A percentile compares a stretch with the other conserved stretches of the same genome.
Evolutionary conservation across 2,888 invertebrate genomes (phyloP).

Genomic region (Pammene aurita): DNA sequence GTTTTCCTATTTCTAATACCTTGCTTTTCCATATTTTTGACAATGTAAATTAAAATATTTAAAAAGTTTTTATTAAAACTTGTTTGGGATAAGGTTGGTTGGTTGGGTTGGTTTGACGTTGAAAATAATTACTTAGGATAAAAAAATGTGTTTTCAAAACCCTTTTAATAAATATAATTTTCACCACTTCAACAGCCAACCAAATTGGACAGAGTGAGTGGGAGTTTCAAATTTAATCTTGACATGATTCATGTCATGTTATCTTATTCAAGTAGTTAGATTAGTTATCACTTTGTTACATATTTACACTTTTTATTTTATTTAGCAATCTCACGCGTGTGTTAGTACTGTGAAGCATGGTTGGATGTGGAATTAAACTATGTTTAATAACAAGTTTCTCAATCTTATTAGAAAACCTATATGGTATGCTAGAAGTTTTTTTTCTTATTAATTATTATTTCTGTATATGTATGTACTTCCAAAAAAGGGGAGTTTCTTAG

Average conservation of each 20-base stretch:
- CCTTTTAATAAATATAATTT: conserved; percentile 17
- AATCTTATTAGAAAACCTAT: conserved; percentile 60
- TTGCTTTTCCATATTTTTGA: too few species aligned
- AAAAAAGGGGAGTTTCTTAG: too few species aligned
- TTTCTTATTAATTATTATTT: background rate
- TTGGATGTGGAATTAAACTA: conserved; percentile 40
- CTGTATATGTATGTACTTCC: too few species aligned
- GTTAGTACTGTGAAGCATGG: conserved; percentile 41
- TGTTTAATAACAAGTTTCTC: conserved; percentile 56
- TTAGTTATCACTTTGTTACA: conserved; percentile 34
- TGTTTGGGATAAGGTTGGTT: too few species aligned
- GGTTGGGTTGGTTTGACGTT: too few species aligned
- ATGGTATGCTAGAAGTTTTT: conserved; percentile 51
- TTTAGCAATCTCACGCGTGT: conserved; percentile 26
- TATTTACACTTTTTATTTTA: conserved; percentile 21
- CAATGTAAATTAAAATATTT: too few species aligned
- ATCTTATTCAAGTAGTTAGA: conserved; percentile 36
- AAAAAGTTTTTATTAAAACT: too few species aligned
- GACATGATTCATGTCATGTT: conserved; percentile 41
- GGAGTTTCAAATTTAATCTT: conserved; percentile 27
- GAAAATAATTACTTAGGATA: too few species aligned
- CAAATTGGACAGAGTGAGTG: conserved; percentile 28
- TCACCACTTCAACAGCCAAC: conserved; percentile 9
- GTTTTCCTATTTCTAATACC: too few species aligned
- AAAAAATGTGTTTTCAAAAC: too few species aligned